Evolutionary conservation across 2,797 vertebrate species (phyloP).

Genomic region (Anas acuta): DNA sequence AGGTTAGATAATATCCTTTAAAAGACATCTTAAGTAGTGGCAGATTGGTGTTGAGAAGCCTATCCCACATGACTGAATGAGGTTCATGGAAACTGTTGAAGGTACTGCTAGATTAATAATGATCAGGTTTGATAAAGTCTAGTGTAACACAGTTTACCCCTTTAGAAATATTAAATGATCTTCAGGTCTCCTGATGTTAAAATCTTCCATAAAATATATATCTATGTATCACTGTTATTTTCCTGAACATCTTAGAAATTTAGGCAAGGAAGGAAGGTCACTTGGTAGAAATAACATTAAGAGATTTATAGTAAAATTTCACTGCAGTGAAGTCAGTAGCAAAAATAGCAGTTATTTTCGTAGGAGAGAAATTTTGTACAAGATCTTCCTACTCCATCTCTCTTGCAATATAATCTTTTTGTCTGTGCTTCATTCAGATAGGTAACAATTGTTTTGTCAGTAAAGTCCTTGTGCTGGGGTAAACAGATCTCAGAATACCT

Average conservation of each 20-base stretch:
- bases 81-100: constrained; percentile 1
- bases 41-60: neutral
- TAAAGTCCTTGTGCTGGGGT: neutral
- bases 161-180: neutral
- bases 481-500: neutral
- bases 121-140: neutral
- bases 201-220: neutral
- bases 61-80: neutral
- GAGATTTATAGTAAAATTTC: neutral
- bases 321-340: neutral
- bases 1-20: neutral
- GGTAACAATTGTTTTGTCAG: neutral
- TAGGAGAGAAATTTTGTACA: neutral
- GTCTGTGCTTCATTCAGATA: neutral
- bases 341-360: neutral
- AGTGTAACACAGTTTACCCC: neutral
- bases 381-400: neutral
- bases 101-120: neutral
- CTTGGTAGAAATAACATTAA: neutral
- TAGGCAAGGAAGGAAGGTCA: neutral
- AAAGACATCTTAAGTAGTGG: neutral
- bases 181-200: neutral
- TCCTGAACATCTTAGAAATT: neutral
- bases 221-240: neutral
- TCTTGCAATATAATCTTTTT: neutral